A percentile compares a stretch with the other conserved stretches of the same genome.
phyloP scores from a whole-genome alignment of 1,140 invertebrate genomes.

The Lepidurus apus region DNA sequence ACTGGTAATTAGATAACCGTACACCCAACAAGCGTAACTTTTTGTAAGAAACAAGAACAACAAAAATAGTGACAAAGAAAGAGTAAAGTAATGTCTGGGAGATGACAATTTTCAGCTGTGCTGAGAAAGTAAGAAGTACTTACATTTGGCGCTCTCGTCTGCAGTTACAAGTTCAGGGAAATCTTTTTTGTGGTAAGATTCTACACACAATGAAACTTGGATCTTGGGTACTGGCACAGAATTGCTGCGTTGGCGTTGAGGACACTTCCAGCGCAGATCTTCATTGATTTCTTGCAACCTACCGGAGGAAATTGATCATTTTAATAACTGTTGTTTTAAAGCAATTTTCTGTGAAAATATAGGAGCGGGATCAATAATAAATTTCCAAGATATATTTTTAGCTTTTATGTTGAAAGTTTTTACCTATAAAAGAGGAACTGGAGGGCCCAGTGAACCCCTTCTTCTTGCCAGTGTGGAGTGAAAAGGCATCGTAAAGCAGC shows the following conservation, averaged over 20 bases:
- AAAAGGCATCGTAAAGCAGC: slow-evolving; percentile 94
- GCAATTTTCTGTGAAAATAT: not conserved
- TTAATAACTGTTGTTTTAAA: slow-evolving; percentile 17
- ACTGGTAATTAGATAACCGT: no score
- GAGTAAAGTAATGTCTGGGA: not conserved
- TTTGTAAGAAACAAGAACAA: not conserved
- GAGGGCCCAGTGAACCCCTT: slow-evolving; percentile 96
- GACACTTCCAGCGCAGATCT: slow-evolving; percentile 61
- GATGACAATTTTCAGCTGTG: not conserved
- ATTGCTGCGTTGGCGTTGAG: slow-evolving; percentile 72
- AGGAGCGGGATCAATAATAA: no score
- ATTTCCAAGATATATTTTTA: no score
- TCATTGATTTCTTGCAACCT: slow-evolving; percentile 73
- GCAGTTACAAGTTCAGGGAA: slow-evolving; percentile 30
- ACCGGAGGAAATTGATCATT: not conserved
- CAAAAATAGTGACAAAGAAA: not conserved
- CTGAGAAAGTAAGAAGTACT: not conserved
- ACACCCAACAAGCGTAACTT: no score
- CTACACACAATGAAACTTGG: slow-evolving; percentile 42
- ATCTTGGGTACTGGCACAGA: slow-evolving; percentile 85
- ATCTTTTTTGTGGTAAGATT: not conserved
- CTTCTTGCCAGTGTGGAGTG: slow-evolving; percentile 93
- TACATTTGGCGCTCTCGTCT: slow-evolving; percentile 31
- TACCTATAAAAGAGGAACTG: slow-evolving; percentile 85
- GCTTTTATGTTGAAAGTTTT: slow-evolving; percentile 11